Evolutionary conservation across 2,113 vertebrate species (phyloP).

Genomic region (Ceyx cyanopectus): DNA sequence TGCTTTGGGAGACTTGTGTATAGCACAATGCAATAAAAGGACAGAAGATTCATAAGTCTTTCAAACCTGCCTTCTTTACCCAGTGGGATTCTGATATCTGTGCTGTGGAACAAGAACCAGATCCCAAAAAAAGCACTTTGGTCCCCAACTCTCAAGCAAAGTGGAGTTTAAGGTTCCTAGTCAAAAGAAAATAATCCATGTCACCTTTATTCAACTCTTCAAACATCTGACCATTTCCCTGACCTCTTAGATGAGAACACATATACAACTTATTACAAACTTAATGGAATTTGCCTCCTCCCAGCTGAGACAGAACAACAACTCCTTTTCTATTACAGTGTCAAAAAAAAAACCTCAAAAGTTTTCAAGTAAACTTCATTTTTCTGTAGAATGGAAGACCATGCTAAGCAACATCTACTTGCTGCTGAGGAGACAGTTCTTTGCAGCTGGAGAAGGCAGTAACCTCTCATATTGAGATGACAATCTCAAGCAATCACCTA

Average conservation of each 20-base stretch:
- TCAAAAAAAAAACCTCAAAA: conserved; percentile 3
- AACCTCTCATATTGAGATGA: neutral
- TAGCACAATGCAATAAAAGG: neutral
- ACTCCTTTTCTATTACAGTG: neutral
- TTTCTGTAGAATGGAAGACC: neutral
- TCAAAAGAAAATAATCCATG: neutral
- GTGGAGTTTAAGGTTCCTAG: neutral
- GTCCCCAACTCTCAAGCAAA: neutral
- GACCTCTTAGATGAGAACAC: neutral
- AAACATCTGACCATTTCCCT: neutral
- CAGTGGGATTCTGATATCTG: neutral
- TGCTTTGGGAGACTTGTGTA: neutral
- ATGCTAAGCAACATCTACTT: neutral
- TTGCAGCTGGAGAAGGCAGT: neutral
- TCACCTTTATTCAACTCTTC: neutral
- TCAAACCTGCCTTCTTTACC: neutral
- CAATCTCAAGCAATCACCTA: neutral
- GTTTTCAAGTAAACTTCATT: neutral
- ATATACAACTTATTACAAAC: neutral
- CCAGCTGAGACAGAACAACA: neutral
- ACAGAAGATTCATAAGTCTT: neutral
- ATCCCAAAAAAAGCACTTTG: neutral
- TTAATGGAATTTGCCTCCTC: neutral
- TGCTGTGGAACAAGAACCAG: neutral
- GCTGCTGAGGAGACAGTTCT: neutral